Conservation (phyloP, 2,797 vertebrate species). For the Argentina silus region DNA sequence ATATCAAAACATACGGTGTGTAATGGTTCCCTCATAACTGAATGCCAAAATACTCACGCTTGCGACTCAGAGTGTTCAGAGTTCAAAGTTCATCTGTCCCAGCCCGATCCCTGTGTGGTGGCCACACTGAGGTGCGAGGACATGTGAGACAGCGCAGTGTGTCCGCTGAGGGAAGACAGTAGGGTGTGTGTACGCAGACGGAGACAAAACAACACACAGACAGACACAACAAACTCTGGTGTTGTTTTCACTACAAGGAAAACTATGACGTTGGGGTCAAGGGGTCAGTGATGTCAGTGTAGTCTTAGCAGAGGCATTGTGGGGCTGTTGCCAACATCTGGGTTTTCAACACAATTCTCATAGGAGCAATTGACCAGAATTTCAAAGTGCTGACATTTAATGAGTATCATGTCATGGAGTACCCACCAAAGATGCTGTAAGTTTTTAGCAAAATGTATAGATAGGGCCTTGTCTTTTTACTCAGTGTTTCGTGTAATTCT, state of each 20-base stretch:
- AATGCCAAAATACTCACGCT: conserved; percentile 31
- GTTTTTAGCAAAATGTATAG: not conserved
- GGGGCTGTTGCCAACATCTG: conserved; percentile 40
- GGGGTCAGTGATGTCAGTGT: conserved; percentile 52
- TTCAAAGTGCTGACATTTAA: conserved; percentile 37
- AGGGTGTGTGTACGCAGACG: conserved; percentile 55
- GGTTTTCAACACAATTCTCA: conserved; percentile 4
- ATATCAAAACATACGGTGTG: conserved; percentile 55
- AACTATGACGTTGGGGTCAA: conserved; percentile 48
- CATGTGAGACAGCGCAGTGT: conserved; percentile 42
- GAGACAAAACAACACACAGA: conserved; percentile 71
- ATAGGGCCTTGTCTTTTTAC: too few species aligned
- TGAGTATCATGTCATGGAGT: too few species aligned
- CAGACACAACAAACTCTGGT: conserved; percentile 49
- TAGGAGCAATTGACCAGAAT: not conserved
- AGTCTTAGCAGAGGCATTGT: conserved; percentile 28
- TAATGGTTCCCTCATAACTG: conserved; percentile 50
- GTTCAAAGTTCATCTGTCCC: conserved; percentile 28
- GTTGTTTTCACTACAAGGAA: conserved; percentile 55
- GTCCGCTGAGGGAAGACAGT: conserved; percentile 60
- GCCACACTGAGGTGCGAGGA: conserved; percentile 39
- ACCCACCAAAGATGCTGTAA: not conserved
- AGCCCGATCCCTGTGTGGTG: conserved; percentile 32
- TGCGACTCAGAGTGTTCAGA: conserved; percentile 24
- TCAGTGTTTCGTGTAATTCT: too few species aligned